Conservation (phyloP, 1,140 invertebrate species). For the Drosophila grimshawi region DNA sequence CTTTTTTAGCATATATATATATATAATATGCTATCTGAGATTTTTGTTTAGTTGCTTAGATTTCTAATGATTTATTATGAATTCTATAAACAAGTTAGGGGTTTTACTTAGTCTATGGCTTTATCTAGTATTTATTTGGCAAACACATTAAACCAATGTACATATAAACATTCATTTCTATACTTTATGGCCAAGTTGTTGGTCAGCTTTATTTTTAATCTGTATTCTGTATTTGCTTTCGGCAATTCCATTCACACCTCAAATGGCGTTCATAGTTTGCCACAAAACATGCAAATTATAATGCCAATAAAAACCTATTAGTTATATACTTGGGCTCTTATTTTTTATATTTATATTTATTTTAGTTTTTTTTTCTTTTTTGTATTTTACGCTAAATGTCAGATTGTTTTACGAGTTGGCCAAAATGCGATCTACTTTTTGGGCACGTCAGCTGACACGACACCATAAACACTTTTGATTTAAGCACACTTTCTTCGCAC, state of each 20-base stretch:
- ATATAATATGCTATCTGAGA: too few species aligned
- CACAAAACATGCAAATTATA: slow-evolving; percentile 26
- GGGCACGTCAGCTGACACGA: slow-evolving; percentile 32
- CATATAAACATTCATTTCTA: slow-evolving; percentile 7
- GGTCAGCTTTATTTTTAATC: not conserved
- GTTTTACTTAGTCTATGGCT: not conserved
- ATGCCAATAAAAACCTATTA: slow-evolving; percentile 28
- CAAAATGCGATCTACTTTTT: slow-evolving; percentile 39
- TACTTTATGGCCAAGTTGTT: slow-evolving; percentile 3
- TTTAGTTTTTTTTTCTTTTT: slow-evolving; percentile 5
- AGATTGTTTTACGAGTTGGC: slow-evolving; percentile 36
- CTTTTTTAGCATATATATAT: too few species aligned
- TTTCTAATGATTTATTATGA: not conserved
- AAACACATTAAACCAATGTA: not conserved
- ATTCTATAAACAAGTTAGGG: too few species aligned
- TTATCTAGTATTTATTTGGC: not conserved
- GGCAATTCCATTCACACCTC: slow-evolving; percentile 42
- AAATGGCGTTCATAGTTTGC: slow-evolving; percentile 8
- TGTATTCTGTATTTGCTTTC: slow-evolving; percentile 5
- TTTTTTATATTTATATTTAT: slow-evolving; percentile 28
- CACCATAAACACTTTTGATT: not conserved
- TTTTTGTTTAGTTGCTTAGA: not conserved
- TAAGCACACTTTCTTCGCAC: not conserved
- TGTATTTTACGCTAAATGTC: slow-evolving; percentile 17
- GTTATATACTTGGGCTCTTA: slow-evolving; percentile 20